These are phyloP conservation scores for Lota lota DNA, from an alignment of 2,113 vertebrate genomes.

Conservation along the genomic window DNA sequence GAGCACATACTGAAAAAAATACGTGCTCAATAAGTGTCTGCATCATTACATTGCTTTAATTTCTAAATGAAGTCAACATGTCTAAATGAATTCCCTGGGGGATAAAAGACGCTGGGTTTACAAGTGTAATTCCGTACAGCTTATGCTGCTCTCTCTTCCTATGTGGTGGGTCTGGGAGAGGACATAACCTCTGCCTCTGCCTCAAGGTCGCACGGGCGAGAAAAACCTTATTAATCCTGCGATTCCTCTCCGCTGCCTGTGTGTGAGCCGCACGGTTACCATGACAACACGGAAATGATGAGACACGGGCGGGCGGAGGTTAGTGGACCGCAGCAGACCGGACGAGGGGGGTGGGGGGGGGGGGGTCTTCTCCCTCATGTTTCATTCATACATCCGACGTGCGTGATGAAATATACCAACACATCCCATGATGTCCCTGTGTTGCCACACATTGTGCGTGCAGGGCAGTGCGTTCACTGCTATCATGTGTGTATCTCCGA, in stretches of 20 bases:
- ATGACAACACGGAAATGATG: constrained; percentile 52
- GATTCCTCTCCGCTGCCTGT: constrained; percentile 43
- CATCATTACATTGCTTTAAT: too few relatives aligned
- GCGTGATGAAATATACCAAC: background rate
- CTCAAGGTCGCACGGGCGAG: constrained; percentile 55
- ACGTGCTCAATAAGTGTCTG: too few relatives aligned
- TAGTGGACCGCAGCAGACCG: constrained; percentile 11
- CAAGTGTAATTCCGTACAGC: too few relatives aligned
- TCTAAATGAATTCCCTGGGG: too few relatives aligned
- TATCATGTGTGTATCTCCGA: too few relatives aligned
- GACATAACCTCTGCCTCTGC: constrained; percentile 33
- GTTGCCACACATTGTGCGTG: too few relatives aligned
- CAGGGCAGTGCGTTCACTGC: too few relatives aligned
- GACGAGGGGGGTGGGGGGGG: too few relatives aligned
- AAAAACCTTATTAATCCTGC: constrained; percentile 53
- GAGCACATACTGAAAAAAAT: too few relatives aligned
- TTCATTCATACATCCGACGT: constrained; percentile 17
- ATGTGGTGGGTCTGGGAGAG: background rate
- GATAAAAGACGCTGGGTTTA: too few relatives aligned
- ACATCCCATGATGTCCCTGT: too few relatives aligned
- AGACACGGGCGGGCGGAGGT: constrained; percentile 27
- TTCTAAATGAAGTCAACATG: too few relatives aligned
- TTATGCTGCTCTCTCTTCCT: background rate
- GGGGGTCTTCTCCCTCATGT: background rate
- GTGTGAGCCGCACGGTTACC: constrained; percentile 53